Evolutionary conservation across 2,113 vertebrate genomes (phyloP), one percentile per base, ranked within the genome.

Genomic region (Microtus oregoni): DNA sequence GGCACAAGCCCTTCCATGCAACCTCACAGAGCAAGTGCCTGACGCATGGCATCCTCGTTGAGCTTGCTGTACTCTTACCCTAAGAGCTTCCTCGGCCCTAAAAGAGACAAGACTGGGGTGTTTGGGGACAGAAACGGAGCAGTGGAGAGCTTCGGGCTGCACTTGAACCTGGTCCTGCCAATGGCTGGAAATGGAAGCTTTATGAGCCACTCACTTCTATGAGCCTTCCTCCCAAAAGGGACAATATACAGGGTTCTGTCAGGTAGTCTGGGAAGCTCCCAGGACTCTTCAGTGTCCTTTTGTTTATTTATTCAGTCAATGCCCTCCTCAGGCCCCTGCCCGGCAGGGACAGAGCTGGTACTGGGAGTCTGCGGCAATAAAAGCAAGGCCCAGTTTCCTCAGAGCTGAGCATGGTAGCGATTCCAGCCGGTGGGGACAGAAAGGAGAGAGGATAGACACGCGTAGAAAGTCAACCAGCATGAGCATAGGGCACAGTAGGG

Each of bases 371-470:
- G 44, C 17, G 19, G 55, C 14, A 55, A 5, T 35, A 50, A 79
- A 30, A 11, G 26, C 14, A 24, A 5, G 1, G 41, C 0, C 41
- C 35, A 0, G 0, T 28, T 50, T 41, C 35, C 47, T 0, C 3
- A 5, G 88, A 82, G 61, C 44, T 65, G 47, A 4, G 4, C 12
- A 0, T 12, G 1, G 0, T 5, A 1, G 3, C 5, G 8, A 22
- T 28, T n/a, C 41, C 28, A 41, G 26, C 9, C 44, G 41, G 11
- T 2, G 3, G 1, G 20, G 58, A 17, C 70, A 9, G 20, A 3
- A 20, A 28, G 30, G 28, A 32, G 44, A 79, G 50, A 28, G 3
- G 22, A 7, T 1, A 15, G 22, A 9, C 2, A 22, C 7, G 2
- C 0, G 1, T 11, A 20, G 52, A n/a, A 35, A 13, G 5, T 44